Conservation (phyloP, 2,888 invertebrate species). For the Schrankia costaestrigalis region DNA sequence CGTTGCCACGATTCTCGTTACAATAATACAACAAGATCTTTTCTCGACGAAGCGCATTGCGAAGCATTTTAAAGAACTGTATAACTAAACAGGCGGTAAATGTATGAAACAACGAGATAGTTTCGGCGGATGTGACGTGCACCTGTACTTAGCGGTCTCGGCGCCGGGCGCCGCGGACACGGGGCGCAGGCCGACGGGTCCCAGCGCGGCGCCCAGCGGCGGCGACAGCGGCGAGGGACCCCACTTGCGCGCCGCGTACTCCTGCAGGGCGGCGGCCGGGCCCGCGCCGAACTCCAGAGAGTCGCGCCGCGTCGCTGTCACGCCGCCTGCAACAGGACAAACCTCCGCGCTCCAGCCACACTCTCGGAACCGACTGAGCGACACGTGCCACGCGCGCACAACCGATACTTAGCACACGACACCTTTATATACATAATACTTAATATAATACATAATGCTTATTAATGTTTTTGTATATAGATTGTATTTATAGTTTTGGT, state of each 20-base stretch:
- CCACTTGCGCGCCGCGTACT: slow-evolving; percentile 80
- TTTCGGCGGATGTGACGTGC: slow-evolving; percentile 21
- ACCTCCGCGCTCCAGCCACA: slow-evolving; percentile 46
- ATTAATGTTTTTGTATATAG: no score
- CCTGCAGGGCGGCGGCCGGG: slow-evolving; percentile 67
- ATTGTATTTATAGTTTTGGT: no score
- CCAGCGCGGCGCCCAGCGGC: slow-evolving; percentile 84
- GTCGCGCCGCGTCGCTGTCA: slow-evolving; percentile 73
- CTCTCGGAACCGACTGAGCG: slow-evolving; percentile 22
- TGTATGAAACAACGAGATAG: background rate
- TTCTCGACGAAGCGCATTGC: no score
- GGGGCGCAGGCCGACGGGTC: slow-evolving; percentile 83
- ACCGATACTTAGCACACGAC: slow-evolving; percentile 19
- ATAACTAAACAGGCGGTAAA: background rate
- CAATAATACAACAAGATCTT: no score
- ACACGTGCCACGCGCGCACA: slow-evolving; percentile 22
- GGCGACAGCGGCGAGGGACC: slow-evolving; percentile 84
- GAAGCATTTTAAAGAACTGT: no score
- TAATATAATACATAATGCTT: background rate
- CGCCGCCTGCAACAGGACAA: slow-evolving; percentile 67
- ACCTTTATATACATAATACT: slow-evolving; percentile 12
- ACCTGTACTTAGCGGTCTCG: slow-evolving; percentile 89
- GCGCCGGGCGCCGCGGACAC: slow-evolving; percentile 91
- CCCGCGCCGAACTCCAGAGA: slow-evolving; percentile 80
- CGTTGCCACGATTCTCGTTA: slow-evolving; percentile 13